phyloP scores from a whole-genome alignment of 1,140 invertebrate genomes.

The Cydia splendana region DNA sequence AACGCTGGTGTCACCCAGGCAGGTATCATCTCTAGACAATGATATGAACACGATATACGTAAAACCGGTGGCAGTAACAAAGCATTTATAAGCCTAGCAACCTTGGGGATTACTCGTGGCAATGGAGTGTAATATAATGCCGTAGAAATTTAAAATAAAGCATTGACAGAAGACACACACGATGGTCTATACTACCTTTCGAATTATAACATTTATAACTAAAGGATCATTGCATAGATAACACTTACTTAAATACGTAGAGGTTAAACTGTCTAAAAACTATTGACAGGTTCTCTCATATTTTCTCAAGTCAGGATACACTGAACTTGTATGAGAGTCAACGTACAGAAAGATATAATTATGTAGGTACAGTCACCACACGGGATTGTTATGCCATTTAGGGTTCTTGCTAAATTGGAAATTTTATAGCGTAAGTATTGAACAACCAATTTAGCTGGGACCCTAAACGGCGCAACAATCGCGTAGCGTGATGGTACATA shows the following conservation, averaged over 20 bases:
- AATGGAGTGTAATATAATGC: constrained; percentile 3
- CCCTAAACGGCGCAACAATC: no score
- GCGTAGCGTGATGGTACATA: neutral
- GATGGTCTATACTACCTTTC: neutral
- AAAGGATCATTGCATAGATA: neutral
- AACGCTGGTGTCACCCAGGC: constrained; percentile 55
- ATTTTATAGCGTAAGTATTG: no score
- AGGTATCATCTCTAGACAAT: constrained; percentile 58
- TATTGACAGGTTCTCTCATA: neutral
- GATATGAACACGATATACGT: constrained; percentile 46
- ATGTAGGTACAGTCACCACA: no score
- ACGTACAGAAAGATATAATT: constrained; percentile 5
- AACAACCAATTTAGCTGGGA: no score
- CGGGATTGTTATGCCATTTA: no score
- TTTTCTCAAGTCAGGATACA: neutral
- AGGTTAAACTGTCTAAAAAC: neutral
- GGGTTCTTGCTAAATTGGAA: no score
- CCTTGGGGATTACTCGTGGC: constrained; percentile 16
- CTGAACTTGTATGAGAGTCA: no score
- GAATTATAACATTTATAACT: neutral
- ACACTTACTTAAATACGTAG: neutral
- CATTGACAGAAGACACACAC: neutral
- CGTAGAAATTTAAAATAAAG: neutral
- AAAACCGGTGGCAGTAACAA: constrained; percentile 66
- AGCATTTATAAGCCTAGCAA: constrained; percentile 12